phyloP scores from a whole-genome alignment of 2,888 invertebrate genomes.

The Parnassius mnemosyne region DNA sequence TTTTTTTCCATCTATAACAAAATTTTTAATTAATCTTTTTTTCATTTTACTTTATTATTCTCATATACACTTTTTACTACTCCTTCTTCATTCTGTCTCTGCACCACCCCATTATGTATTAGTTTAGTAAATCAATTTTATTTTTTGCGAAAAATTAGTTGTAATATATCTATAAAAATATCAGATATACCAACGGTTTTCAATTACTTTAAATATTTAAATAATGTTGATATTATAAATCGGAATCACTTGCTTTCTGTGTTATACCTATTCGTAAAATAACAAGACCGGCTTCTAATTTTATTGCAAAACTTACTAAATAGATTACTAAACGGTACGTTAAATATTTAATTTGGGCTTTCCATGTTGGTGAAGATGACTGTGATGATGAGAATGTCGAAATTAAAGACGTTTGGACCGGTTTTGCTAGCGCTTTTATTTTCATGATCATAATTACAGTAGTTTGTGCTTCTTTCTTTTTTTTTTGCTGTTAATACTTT shows the following conservation, averaged over 20 bases:
- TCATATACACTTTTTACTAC: no score
- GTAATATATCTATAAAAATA: constrained; percentile 39
- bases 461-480: background rate
- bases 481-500: constrained; percentile 3
- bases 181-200: constrained; percentile 43
- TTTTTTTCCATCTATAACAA: no score
- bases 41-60: no score
- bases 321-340: constrained; percentile 33
- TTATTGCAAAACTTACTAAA: constrained; percentile 38
- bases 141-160: constrained; percentile 36
- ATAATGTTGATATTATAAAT: constrained; percentile 37
- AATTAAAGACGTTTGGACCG: constrained; percentile 9
- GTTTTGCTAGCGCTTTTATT: constrained; percentile 9
- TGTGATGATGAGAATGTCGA: background rate
- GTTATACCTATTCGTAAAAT: constrained; percentile 1
- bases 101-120: constrained; percentile 35
- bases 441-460: constrained; percentile 1
- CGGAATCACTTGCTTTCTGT: constrained; percentile 35
- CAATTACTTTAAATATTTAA: constrained; percentile 43
- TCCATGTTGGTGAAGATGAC: constrained; percentile 29
- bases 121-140: constrained; percentile 41
- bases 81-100: no score
- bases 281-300: constrained; percentile 30
- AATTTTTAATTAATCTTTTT: no score
- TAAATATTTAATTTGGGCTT: constrained; percentile 39